Evolutionary conservation across 2,797 vertebrate genomes (phyloP), one percentile per base, ranked within the genome.

Genomic region (Halcyon smyrnensis): DNA sequence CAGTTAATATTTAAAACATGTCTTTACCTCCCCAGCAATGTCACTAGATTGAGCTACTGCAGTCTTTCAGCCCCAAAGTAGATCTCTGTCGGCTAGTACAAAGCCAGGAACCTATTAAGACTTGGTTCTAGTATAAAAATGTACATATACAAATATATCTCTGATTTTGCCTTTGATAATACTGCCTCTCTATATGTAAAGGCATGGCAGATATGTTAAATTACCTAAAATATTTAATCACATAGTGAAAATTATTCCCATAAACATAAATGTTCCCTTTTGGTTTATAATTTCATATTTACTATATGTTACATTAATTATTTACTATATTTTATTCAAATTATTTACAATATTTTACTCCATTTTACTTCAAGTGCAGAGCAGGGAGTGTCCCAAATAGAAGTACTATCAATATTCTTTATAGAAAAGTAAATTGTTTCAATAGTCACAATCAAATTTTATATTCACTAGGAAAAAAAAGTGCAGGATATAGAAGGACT

Each of bases 1-100:
- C 15, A 80, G 45, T 80, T 96, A 80, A 90, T 93, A 89, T 54
- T 69, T 57, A 89, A 76, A 97, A 60, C 30, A 60, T 23, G 27
- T 21, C 84, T 95, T 90, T 81, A 81, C 80, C 25, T 78, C 74
- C 77, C 28, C 51, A 94, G 71, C 53, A 92, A 89, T 59, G 68
- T 84, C 74, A 77, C 39, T 43, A 46, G 63, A 57, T 92, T 64
- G 63, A 93, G 16, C 53, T 80, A 76, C 34, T 69, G 56, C 73
- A 89, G 71, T 56, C n/a, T 43, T 95, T 84, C 84, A 89, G 77
- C 23, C 39, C 64, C 43, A 57, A 91, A 93, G 65, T 30, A 77
- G 32, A 74, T 74, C 32, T 89, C 34, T 93, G 32, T 18, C 54
- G 87, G 24, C 23, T 51, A 90, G 20, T 28, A 60, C 25, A 51